Evolutionary conservation across 1,140 invertebrate species (phyloP).

Genomic region (Solen grandis): DNA sequence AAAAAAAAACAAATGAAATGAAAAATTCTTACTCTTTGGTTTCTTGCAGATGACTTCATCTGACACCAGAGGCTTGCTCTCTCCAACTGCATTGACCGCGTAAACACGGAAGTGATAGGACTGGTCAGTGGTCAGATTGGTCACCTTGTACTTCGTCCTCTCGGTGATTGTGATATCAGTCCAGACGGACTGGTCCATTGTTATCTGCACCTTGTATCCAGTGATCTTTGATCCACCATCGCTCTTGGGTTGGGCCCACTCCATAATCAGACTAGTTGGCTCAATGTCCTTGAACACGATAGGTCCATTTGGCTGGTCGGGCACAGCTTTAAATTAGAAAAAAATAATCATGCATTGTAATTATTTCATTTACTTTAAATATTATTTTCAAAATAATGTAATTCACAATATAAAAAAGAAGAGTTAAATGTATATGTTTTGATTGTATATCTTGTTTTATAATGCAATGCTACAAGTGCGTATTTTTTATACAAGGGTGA

Average conservation of each 20-base stretch:
- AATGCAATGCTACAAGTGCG: too few species aligned
- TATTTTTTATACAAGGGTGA: too few species aligned
- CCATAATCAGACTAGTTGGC: constrained; percentile 93
- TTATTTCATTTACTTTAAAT: too few species aligned
- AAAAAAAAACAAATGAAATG: too few species aligned
- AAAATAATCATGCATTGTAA: too few species aligned
- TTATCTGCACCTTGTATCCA: constrained; percentile 98
- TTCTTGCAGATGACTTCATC: constrained; percentile 94
- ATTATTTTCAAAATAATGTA: too few species aligned
- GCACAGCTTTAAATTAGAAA: constrained; percentile 77
- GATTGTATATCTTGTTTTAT: too few species aligned
- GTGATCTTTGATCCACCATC: constrained; percentile 95
- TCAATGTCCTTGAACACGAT: constrained; percentile 94
- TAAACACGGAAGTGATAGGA: constrained; percentile 84
- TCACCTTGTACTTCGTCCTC: constrained; percentile 66
- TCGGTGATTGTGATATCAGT: constrained; percentile 93
- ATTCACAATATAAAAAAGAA: too few species aligned
- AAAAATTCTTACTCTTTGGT: constrained; percentile 69
- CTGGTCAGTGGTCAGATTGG: constrained; percentile 86
- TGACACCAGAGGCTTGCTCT: constrained; percentile 91
- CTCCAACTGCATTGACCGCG: constrained; percentile 95
- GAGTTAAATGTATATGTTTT: too few species aligned
- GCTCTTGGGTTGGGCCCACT: constrained; percentile 93
- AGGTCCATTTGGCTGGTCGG: constrained; percentile 94
- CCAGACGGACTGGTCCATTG: constrained; percentile 89